A percentile compares a stretch with the other conserved stretches of the same genome.
phyloP scores from a whole-genome alignment of 2,113 vertebrate species.

The Gadus chalcogrammus region DNA sequence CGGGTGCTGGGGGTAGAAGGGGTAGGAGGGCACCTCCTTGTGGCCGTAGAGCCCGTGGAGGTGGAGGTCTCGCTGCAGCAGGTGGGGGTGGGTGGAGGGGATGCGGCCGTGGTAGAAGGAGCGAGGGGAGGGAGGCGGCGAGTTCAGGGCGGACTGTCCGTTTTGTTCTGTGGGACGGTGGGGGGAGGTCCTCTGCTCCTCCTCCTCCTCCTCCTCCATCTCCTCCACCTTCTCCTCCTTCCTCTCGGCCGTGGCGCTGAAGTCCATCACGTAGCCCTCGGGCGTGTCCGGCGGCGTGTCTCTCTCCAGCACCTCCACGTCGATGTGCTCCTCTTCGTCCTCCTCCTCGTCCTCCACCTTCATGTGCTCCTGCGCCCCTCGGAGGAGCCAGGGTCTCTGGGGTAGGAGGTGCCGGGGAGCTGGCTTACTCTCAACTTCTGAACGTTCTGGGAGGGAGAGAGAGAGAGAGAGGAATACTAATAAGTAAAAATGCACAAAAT shows the following conservation, averaged over 20 bases:
- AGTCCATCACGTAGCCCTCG: slow-evolving; percentile 67
- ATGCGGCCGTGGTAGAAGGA: not conserved
- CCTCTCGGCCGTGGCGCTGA: slow-evolving; percentile 37
- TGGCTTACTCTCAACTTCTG: slow-evolving; percentile 22
- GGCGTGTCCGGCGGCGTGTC: slow-evolving; percentile 70
- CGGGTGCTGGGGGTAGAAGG: slow-evolving; percentile 60
- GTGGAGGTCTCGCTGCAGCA: slow-evolving; percentile 54
- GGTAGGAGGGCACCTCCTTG: slow-evolving; percentile 64
- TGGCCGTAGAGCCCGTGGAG: slow-evolving; percentile 63
- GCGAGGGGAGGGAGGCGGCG: slow-evolving; percentile 34
- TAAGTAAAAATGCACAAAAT: too few relatives aligned
- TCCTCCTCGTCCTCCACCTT: slow-evolving; percentile 47
- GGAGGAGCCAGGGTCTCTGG: slow-evolving; percentile 7
- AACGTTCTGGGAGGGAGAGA: slow-evolving; percentile 44
- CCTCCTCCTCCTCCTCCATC: slow-evolving; percentile 16
- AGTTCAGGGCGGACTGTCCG: slow-evolving; percentile 32
- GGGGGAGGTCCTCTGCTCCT: slow-evolving; percentile 16
- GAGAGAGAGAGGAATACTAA: not conserved
- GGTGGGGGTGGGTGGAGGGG: slow-evolving; percentile 7
- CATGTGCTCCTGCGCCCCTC: slow-evolving; percentile 22
- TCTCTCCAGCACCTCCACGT: slow-evolving; percentile 67
- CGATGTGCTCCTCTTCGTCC: slow-evolving; percentile 57
- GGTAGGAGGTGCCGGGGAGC: slow-evolving; percentile 50
- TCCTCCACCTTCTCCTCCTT: slow-evolving; percentile 37
- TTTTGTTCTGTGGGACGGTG: slow-evolving; percentile 17